Percentiles rank a stretch among this genome's conserved stretches.
Evolutionary conservation across 2,888 invertebrate genomes (phyloP).

Genomic region (Ariolimax columbianus): DNA sequence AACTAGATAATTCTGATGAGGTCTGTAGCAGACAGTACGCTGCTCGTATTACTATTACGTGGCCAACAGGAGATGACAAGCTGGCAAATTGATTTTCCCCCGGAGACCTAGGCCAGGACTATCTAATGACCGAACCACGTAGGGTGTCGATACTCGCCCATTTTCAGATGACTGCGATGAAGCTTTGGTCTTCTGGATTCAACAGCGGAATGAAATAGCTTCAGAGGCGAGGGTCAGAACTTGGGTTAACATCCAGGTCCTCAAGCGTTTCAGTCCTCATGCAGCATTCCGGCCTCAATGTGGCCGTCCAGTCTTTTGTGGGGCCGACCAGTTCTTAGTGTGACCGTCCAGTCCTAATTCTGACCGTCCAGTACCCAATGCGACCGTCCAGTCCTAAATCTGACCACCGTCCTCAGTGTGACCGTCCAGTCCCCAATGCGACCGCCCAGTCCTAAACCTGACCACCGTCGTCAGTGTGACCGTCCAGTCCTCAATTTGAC

Average conservation of each 20-base stretch:
- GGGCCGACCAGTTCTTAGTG: not conserved
- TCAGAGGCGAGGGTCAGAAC: constrained; percentile 20
- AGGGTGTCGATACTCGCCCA: constrained; percentile 8
- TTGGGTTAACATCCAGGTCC: no score
- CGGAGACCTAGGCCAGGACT: constrained; percentile 17
- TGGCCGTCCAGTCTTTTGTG: not conserved
- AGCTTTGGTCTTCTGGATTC: not conserved
- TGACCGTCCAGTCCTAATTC: not conserved
- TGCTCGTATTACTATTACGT: constrained; percentile 35
- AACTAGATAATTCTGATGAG: not conserved
- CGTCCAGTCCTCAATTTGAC: no score
- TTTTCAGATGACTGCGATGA: constrained; percentile 32
- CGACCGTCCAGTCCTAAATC: not conserved
- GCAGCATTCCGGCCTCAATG: no score
- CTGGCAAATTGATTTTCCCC: constrained; percentile 49
- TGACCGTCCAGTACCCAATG: not conserved
- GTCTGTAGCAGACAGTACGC: constrained; percentile 25
- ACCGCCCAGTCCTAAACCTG: no score
- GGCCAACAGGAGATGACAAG: constrained; percentile 43
- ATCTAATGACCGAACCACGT: constrained; percentile 43
- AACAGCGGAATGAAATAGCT: constrained; percentile 36
- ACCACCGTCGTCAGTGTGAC: no score
- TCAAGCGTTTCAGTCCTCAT: no score
- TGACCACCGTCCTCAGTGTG: no score
- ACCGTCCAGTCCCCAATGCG: no score